Conservation (phyloP, 2,888 invertebrate genomes). For the Agelastica alni region DNA sequence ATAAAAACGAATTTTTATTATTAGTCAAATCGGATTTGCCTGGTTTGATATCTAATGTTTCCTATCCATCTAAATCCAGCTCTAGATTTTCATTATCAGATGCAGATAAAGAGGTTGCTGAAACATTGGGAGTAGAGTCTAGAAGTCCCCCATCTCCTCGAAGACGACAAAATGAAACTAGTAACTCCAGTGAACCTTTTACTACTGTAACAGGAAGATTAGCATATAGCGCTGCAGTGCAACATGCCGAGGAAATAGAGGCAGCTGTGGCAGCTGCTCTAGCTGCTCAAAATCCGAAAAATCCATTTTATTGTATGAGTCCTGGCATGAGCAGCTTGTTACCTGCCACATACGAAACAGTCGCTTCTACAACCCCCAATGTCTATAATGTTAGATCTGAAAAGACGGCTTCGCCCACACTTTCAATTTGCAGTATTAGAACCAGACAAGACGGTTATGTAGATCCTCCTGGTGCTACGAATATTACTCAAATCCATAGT, state of each 20-base stretch:
- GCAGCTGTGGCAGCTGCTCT: constrained; percentile 44
- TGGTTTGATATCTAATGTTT: constrained; percentile 53
- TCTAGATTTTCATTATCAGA: constrained; percentile 68
- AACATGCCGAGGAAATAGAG: constrained; percentile 65
- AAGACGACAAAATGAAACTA: constrained; percentile 62
- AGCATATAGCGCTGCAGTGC: constrained; percentile 69
- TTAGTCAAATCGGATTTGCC: constrained; percentile 57
- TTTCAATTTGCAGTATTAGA: constrained; percentile 68
- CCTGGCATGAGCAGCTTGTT: constrained; percentile 58
- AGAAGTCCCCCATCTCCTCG: constrained; percentile 62
- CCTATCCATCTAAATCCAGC: constrained; percentile 57
- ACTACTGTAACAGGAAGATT: constrained; percentile 68
- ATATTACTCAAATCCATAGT: constrained; percentile 53
- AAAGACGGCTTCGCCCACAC: constrained; percentile 65
- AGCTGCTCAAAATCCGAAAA: constrained; percentile 49
- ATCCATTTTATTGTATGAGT: constrained; percentile 54
- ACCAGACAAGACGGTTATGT: constrained; percentile 68
- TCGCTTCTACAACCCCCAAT: constrained; percentile 60
- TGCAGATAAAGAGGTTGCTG: constrained; percentile 68
- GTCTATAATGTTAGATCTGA: constrained; percentile 58
- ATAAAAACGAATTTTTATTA: constrained; percentile 64
- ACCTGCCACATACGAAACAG: constrained; percentile 59
- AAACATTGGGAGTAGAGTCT: constrained; percentile 61
- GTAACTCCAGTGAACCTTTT: constrained; percentile 64
- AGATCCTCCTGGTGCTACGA: constrained; percentile 46